Evolutionary conservation across 1,140 invertebrate genomes (phyloP).

Genomic region (Hydropsyche tenuis): DNA sequence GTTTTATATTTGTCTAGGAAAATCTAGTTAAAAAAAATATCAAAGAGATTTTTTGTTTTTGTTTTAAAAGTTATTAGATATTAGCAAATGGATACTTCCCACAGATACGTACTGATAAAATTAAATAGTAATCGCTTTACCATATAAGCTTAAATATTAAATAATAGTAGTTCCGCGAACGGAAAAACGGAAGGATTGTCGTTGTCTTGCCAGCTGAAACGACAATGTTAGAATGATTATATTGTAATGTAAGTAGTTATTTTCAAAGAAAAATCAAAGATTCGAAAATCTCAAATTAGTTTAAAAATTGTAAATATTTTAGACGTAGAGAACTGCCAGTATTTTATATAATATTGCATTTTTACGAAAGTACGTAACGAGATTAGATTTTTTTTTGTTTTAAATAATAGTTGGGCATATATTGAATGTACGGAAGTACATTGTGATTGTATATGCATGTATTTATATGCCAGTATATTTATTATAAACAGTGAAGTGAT

Average conservation of each 20-base stretch:
- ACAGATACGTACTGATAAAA: conserved; percentile 51
- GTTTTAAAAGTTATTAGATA: conserved; percentile 46
- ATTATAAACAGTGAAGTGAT: conserved; percentile 17
- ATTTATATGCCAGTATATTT: conserved; percentile 12
- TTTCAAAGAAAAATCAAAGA: conserved; percentile 45
- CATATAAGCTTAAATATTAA: conserved; percentile 34
- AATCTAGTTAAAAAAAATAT: conserved; percentile 50
- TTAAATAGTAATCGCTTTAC: conserved; percentile 50
- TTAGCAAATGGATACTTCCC: conserved; percentile 49
- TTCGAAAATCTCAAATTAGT: conserved; percentile 42
- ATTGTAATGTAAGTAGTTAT: conserved; percentile 32
- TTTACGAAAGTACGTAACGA: conserved; percentile 36
- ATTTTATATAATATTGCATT: conserved; percentile 46
- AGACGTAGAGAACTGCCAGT: conserved; percentile 42
- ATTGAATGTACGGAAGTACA: neutral
- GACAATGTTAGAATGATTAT: conserved; percentile 24
- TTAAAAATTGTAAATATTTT: conserved; percentile 34
- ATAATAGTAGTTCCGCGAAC: conserved; percentile 25
- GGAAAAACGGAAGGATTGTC: conserved; percentile 17
- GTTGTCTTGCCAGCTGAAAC: conserved; percentile 3
- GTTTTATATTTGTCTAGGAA: conserved; percentile 42
- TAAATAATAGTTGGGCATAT: neutral
- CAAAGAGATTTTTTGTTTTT: conserved; percentile 49
- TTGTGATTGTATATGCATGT: neutral
- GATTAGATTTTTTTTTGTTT: conserved; percentile 24